These are phyloP conservation scores for Oreochromis niloticus DNA, from an alignment of 2,113 vertebrate genomes.

Conservation along the genomic window DNA sequence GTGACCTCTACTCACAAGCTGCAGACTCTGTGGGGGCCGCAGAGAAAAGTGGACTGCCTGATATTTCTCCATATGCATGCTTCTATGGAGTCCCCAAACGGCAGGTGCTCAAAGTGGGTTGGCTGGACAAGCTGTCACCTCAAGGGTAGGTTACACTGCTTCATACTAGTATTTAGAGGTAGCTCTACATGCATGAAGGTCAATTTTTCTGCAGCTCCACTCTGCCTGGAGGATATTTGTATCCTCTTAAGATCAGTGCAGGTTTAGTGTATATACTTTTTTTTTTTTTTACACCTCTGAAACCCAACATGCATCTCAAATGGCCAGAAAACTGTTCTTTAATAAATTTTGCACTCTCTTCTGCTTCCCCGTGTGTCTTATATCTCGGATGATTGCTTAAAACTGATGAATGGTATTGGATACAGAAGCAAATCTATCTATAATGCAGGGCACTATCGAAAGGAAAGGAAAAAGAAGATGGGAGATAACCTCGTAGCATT, in stretches of 20 bases:
- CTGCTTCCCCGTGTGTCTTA: neutral
- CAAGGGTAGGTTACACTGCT: constrained; percentile 76
- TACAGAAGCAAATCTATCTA: neutral
- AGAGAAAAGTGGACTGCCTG: neutral
- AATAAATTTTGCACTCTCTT: neutral
- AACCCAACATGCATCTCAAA: neutral
- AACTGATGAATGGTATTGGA: neutral
- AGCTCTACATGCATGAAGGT: neutral
- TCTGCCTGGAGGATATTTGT: neutral
- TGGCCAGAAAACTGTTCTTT: neutral
- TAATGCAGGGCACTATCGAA: neutral
- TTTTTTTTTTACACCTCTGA: neutral
- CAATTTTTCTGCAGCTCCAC: neutral
- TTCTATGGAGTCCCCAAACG: constrained; percentile 79
- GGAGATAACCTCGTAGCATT: neutral
- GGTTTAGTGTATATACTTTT: neutral
- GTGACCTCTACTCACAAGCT: constrained; percentile 53
- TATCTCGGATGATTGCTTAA: neutral
- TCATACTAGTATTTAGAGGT: neutral
- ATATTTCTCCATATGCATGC: constrained; percentile 92
- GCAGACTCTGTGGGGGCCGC: constrained; percentile 17
- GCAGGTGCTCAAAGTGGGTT: constrained; percentile 79
- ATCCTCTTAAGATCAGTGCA: neutral
- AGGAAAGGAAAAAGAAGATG: neutral
- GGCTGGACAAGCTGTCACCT: constrained; percentile 95